These are phyloP conservation scores for Stomatorhinus ivindoensis DNA, from an alignment of 2,113 vertebrate species.

Conservation along the genomic window DNA sequence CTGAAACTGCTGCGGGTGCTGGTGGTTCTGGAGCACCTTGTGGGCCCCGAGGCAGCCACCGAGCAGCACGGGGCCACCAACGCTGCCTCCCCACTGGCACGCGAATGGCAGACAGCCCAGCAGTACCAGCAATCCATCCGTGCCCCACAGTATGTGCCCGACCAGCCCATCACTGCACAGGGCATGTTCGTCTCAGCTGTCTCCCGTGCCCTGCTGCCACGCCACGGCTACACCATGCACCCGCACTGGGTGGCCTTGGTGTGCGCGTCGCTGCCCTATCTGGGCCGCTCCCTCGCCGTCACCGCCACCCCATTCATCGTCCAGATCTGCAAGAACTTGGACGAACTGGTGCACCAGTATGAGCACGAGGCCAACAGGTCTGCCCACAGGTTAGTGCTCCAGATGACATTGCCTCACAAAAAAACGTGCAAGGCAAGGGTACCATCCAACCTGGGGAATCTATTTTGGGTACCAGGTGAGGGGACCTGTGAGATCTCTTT, in stretches of 20 bases:
- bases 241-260: conserved; percentile 85
- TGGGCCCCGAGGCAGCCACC: conserved; percentile 51
- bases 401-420: not conserved
- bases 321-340: conserved; percentile 91
- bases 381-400: conserved; percentile 60
- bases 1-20: conserved; percentile 86
- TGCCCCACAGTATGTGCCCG: conserved; percentile 75
- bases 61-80: conserved; percentile 58
- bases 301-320: conserved; percentile 79
- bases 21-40: conserved; percentile 80
- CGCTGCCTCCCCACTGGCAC: conserved; percentile 62
- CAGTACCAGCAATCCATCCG: conserved; percentile 88
- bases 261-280: conserved; percentile 75
- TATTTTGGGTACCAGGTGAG: not conserved
- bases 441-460: not conserved
- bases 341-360: conserved; percentile 82
- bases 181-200: conserved; percentile 87
- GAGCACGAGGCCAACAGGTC: conserved; percentile 74
- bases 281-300: conserved; percentile 85
- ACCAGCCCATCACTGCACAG: conserved; percentile 86
- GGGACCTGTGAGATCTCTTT: not conserved
- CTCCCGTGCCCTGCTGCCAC: conserved; percentile 76
- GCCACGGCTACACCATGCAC: conserved; percentile 87
- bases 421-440: not conserved
- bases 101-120: conserved; percentile 83